Conservation (phyloP, 2,113 vertebrate genomes). For the Siniperca knerii region DNA sequence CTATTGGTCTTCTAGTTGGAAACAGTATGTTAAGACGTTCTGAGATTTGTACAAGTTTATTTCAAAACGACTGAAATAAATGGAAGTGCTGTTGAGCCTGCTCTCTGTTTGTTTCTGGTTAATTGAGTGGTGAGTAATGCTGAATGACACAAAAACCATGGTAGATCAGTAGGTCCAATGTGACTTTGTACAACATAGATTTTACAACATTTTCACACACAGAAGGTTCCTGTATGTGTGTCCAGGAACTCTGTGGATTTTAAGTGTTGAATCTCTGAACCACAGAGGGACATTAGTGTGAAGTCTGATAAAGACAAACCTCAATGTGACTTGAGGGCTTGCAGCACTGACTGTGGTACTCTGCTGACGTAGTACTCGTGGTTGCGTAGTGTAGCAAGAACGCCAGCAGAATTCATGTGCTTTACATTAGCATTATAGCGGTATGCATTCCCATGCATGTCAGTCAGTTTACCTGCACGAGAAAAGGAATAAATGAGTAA, state of each 20-base stretch:
- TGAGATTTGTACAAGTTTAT: constrained; percentile 73
- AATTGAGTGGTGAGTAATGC: not conserved
- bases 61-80: constrained; percentile 76
- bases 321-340: constrained; percentile 83
- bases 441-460: constrained; percentile 92
- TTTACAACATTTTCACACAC: not conserved
- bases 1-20: constrained; percentile 56
- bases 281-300: not conserved
- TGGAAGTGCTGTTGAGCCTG: constrained; percentile 44
- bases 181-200: not conserved
- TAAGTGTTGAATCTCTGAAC: not conserved
- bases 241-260: not conserved
- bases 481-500: not conserved
- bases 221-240: not conserved
- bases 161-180: not conserved
- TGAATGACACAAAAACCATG: not conserved
- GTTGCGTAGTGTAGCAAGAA: constrained; percentile 92
- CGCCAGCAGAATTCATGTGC: constrained; percentile 96
- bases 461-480: constrained; percentile 91
- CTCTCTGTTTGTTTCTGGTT: not conserved
- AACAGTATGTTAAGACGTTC: constrained; percentile 52
- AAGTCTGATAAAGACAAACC: not conserved
- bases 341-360: constrained; percentile 90
- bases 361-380: constrained; percentile 92
- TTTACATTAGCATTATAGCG: constrained; percentile 92